phyloP scores from a whole-genome alignment of 2,888 invertebrate species.

The Xylota segnis region DNA sequence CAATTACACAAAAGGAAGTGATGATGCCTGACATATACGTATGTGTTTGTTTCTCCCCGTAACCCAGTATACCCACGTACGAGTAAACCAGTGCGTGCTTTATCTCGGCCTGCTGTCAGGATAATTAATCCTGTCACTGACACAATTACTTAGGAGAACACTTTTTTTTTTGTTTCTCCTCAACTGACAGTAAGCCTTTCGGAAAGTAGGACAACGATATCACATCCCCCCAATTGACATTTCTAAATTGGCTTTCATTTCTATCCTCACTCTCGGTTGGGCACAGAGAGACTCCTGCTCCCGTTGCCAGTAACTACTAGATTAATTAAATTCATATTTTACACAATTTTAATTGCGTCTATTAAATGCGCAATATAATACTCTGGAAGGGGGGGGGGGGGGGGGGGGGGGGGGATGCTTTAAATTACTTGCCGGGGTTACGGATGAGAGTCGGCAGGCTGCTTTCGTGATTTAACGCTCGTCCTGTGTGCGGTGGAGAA shows the following conservation, averaged over 20 bases:
- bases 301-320: slow-evolving; percentile 8
- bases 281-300: neutral
- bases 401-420: neutral
- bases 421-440: slow-evolving; percentile 2
- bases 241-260: slow-evolving; percentile 30
- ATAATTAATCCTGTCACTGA: slow-evolving; percentile 52
- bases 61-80: neutral
- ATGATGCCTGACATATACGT: neutral
- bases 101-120: slow-evolving; percentile 16
- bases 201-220: slow-evolving; percentile 9
- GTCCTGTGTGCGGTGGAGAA: neutral
- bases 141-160: slow-evolving; percentile 24
- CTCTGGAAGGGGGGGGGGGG: neutral
- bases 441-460: neutral
- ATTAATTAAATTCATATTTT: slow-evolving; percentile 57
- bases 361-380: slow-evolving; percentile 2
- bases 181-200: neutral
- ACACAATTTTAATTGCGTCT: slow-evolving; percentile 15
- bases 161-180: neutral
- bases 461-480: neutral
- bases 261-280: slow-evolving; percentile 1
- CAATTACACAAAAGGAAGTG: neutral
- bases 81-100: slow-evolving; percentile 13
- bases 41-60: neutral
- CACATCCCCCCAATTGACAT: neutral